These are phyloP conservation scores for Spondyliosoma cantharus DNA, from an alignment of 2,797 vertebrate species.

Conservation along the genomic window DNA sequence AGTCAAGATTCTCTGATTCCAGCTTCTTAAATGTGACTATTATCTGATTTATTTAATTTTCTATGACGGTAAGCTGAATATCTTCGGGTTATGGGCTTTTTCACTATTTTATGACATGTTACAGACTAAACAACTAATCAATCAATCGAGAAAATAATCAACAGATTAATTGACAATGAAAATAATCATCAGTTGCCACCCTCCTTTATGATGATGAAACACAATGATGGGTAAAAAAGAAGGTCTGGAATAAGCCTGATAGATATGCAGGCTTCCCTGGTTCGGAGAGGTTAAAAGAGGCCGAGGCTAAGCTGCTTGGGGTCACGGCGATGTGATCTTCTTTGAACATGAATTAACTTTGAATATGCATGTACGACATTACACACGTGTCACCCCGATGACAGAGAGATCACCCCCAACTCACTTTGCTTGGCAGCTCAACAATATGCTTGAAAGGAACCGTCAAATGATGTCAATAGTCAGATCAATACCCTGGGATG, in stretches of 20 bases:
- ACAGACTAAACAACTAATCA: no score
- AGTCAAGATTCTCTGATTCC: no score
- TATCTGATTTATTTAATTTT: no score
- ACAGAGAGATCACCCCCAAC: conserved; percentile 68
- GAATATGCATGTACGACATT: conserved; percentile 55
- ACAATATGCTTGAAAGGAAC: conserved; percentile 79
- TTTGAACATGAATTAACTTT: conserved; percentile 35
- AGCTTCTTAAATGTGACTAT: no score
- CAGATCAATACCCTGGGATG: conserved; percentile 81
- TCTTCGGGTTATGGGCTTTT: no score
- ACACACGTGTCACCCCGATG: conserved; percentile 49
- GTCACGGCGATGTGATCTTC: conserved; percentile 9
- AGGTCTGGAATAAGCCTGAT: background rate
- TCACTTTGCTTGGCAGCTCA: conserved; percentile 66
- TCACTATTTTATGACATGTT: no score
- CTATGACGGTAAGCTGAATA: no score
- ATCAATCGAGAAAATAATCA: no score
- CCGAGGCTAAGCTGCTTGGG: conserved; percentile 14
- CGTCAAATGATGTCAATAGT: conserved; percentile 84
- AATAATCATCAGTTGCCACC: no score
- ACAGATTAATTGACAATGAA: no score
- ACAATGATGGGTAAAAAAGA: background rate
- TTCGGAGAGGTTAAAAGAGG: conserved; percentile 19
- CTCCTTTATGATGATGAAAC: background rate
- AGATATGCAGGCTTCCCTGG: conserved; percentile 3